Percentiles rank a stretch among this genome's conserved stretches.
Evolutionary conservation across 2,113 vertebrate species (phyloP).

Genomic region (Aleadryas rufinucha): DNA sequence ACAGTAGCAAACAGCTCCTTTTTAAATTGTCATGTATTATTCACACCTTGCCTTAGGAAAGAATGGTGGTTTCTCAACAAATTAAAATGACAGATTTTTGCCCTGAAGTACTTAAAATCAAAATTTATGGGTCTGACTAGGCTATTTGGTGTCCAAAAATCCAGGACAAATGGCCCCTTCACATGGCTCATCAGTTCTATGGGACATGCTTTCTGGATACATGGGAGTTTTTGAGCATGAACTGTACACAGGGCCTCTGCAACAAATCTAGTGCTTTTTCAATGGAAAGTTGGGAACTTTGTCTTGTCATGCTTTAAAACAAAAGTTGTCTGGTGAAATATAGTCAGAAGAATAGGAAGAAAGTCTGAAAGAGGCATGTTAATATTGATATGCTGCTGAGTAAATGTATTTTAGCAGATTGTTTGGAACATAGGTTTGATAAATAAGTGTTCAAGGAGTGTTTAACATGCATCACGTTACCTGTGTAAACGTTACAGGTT

Average conservation of each 20-base stretch:
- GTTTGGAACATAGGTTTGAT: background rate
- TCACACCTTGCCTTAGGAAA: slow-evolving; percentile 26
- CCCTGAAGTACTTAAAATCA: background rate
- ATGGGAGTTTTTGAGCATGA: background rate
- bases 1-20: slow-evolving; percentile 14
- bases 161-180: slow-evolving; percentile 21
- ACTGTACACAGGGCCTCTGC: background rate
- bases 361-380: background rate
- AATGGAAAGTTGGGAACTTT: background rate
- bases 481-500: background rate
- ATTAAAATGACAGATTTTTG: slow-evolving; percentile 48
- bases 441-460: background rate
- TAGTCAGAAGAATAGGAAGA: background rate
- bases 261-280: background rate
- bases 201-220: background rate
- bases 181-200: slow-evolving; percentile 12
- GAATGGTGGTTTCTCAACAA: background rate
- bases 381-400: background rate
- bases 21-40: slow-evolving; percentile 41
- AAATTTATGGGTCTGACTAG: slow-evolving; percentile 12
- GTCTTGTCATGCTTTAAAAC: background rate
- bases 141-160: background rate
- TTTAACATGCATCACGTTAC: background rate
- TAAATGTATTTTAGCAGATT: background rate
- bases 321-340: background rate